A percentile compares a stretch with the other conserved stretches of the same genome.
Evolutionary conservation across 2,797 vertebrate species (phyloP).

Genomic region (Lutjanus argentimaculatus): DNA sequence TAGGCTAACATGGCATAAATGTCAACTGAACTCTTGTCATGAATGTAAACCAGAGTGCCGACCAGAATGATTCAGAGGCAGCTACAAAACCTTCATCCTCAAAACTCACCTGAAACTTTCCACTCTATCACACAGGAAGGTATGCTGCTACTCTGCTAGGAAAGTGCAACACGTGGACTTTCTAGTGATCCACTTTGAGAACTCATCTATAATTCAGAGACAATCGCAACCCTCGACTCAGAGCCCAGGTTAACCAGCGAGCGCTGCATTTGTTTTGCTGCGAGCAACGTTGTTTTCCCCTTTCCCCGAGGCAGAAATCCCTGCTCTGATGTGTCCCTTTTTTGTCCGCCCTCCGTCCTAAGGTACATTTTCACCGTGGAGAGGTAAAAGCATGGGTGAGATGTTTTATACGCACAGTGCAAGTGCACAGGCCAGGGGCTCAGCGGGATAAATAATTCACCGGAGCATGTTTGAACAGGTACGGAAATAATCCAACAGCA

Average conservation of each 20-base stretch:
- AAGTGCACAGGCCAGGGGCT: slow-evolving; percentile 56
- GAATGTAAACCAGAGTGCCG: background rate
- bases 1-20: too few relatives aligned
- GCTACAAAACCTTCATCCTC: background rate
- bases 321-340: slow-evolving; percentile 71
- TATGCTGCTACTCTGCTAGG: background rate
- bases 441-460: slow-evolving; percentile 92
- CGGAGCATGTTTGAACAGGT: slow-evolving; percentile 94
- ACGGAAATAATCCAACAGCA: slow-evolving; percentile 90
- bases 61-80: background rate
- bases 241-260: slow-evolving; percentile 71
- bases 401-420: slow-evolving; percentile 63
- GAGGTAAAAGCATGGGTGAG: slow-evolving; percentile 85
- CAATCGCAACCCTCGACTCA: slow-evolving; percentile 53
- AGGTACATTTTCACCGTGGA: slow-evolving; percentile 81
- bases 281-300: slow-evolving; percentile 56
- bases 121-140: slow-evolving; percentile 23
- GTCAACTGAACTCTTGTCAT: background rate
- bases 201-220: slow-evolving; percentile 75
- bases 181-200: slow-evolving; percentile 66
- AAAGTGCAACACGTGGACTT: slow-evolving; percentile 66
- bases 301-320: slow-evolving; percentile 60
- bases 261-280: slow-evolving; percentile 70
- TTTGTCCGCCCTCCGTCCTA: slow-evolving; percentile 51
- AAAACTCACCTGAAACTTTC: slow-evolving; percentile 59